Base-by-base conservation (phyloP, 1,140 invertebrate species). In the Homarus americanus region DNA sequence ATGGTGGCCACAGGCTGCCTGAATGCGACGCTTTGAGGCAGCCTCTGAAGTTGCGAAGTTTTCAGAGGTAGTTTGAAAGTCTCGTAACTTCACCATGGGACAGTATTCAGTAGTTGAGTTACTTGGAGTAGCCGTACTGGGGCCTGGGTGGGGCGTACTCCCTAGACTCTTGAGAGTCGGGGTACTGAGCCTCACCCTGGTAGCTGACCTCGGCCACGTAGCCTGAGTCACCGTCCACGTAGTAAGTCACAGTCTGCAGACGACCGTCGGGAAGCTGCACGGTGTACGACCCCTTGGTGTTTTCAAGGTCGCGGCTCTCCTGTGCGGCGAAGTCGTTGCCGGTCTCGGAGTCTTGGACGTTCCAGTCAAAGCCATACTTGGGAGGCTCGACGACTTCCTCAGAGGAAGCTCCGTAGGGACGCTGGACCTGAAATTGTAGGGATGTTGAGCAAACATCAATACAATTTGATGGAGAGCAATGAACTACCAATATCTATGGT, bases 221-320 rank as follows among this genome's bases (percentile, higher is more conserved):
- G n/a, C 63, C 63, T 4, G 63, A 69, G 63, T 69, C 63, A 69
- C 28, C 63, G 28, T 69, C 63, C 63, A 69, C 63, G 63, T 32
- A 69, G 63, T 69, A 69, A 28, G n/a, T 32, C n/a, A 69, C 63
- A 7, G 63, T 69, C 63, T 69, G 63, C n/a, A 69, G n/a, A 69
- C 63, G 63, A 32, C 63, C 63, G 28, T 69, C 63, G n/a, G 63
- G 63, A 32, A 69, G 63, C n/a, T 32, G 63, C n/a, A 69, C 63
- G 28, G n/a, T 32, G 63, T 69, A 69, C 63, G 63, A 69, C 63
- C 63, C 63, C 63, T 32, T 69, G 63, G 28, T 69, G 63, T 32
- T 9, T 1, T 69, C 63, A 4, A 4, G n/a, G 12, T 69, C 0
- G 9, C 63, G 63, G 5, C n/a, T 32, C 28, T 69, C 63, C 28